Conservation (phyloP, 2,113 vertebrate species). For the Amphiprion percula region DNA sequence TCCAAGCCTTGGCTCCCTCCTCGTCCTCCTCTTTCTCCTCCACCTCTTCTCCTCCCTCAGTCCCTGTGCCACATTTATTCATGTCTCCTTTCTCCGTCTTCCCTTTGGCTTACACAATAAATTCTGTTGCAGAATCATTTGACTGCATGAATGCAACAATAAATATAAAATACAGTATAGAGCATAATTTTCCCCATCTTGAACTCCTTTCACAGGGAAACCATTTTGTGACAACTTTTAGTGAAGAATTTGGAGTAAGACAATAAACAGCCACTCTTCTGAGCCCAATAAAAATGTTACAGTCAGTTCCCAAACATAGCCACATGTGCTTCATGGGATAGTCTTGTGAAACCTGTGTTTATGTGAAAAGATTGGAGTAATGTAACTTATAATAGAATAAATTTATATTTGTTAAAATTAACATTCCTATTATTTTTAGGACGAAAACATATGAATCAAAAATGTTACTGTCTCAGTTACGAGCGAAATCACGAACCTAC, state of each 20-base stretch:
- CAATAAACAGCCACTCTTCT: not conserved
- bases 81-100: conserved; percentile 17
- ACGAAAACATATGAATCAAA: no score
- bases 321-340: no score
- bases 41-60: conserved; percentile 6
- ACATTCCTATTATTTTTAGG: no score
- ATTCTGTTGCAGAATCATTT: conserved; percentile 1
- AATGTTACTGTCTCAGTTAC: no score
- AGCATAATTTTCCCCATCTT: not conserved
- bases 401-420: no score
- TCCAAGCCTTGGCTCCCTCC: conserved; percentile 55
- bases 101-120: conserved; percentile 6
- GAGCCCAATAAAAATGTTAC: not conserved
- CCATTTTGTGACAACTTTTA: conserved; percentile 5
- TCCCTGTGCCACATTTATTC: conserved; percentile 17
- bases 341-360: no score
- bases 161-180: not conserved
- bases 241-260: not conserved
- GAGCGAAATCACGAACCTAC: no score
- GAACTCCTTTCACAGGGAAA: not conserved
- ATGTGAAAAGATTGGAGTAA: no score
- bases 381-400: no score
- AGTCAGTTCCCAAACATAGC: no score
- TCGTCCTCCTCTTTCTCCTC: conserved; percentile 14
- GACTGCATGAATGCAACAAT: conserved; percentile 18